Evolutionary conservation across 2,888 invertebrate genomes (phyloP).

Genomic region (Pegoplata infirma): DNA sequence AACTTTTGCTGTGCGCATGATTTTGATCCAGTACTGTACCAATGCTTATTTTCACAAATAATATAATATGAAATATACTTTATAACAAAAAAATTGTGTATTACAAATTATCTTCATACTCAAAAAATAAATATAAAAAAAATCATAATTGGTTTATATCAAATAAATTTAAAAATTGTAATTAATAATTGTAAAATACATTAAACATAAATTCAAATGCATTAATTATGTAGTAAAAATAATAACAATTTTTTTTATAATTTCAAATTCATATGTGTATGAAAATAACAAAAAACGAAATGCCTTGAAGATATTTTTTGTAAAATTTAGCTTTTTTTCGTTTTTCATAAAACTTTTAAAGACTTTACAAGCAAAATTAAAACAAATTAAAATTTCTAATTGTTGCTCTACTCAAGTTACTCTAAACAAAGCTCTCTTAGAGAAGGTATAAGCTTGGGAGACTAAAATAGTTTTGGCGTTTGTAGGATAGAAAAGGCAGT

Average conservation of each 20-base stretch:
- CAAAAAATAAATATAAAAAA: constrained; percentile 4
- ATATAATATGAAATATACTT: neutral
- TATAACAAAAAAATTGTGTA: neutral
- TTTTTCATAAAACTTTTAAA: constrained; percentile 18
- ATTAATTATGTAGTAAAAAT: constrained; percentile 23
- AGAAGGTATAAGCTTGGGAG: too few species aligned
- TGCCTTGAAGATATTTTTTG: constrained; percentile 54
- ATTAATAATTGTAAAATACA: constrained; percentile 35
- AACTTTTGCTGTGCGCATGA: too few species aligned
- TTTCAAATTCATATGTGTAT: constrained; percentile 6
- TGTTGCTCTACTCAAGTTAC: neutral
- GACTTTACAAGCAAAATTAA: neutral
- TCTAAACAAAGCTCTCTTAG: too few species aligned
- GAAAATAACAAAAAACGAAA: constrained; percentile 54
- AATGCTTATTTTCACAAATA: too few species aligned
- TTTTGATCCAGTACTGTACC: too few species aligned
- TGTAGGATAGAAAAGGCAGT: too few species aligned
- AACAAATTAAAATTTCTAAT: neutral
- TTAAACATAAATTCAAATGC: constrained; percentile 3
- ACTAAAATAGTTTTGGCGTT: too few species aligned
- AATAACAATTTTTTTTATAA: constrained; percentile 3
- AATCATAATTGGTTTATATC: neutral
- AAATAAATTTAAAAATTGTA: constrained; percentile 28
- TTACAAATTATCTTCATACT: constrained; percentile 4
- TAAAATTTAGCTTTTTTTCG: constrained; percentile 38